Evolutionary conservation across 53 echinoderm and acorn worm genomes (phyloP).

Genomic region (Hippasteria phrygiana): DNA sequence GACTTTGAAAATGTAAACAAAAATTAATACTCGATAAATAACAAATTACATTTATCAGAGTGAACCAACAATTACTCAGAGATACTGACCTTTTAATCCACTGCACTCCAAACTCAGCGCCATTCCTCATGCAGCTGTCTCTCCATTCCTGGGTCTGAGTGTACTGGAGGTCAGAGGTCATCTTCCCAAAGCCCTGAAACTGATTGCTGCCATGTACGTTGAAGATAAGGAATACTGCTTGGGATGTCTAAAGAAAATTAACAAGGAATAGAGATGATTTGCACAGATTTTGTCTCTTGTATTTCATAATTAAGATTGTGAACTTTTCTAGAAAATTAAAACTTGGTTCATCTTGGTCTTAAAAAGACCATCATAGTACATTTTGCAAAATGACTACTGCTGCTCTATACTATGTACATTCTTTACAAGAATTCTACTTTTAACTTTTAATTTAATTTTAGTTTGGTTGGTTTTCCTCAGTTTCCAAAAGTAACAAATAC

Average conservation of each 20-base stretch:
- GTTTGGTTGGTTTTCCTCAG: too few species aligned
- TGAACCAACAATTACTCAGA: neutral
- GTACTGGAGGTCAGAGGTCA: conserved; percentile 63
- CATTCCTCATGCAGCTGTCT: conserved; percentile 53
- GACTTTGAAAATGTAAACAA: neutral
- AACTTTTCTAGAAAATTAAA: too few species aligned
- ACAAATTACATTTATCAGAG: neutral
- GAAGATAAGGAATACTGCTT: conserved; percentile 57
- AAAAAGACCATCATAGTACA: too few species aligned
- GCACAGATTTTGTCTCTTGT: too few species aligned
- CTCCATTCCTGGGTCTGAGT: conserved; percentile 55
- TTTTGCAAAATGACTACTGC: neutral
- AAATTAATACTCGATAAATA: neutral
- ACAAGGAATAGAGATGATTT: neutral
- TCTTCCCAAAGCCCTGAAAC: conserved; percentile 73
- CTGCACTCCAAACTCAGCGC: conserved; percentile 66
- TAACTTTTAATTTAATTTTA: too few species aligned
- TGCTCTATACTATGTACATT: too few species aligned
- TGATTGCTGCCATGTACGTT: conserved; percentile 69
- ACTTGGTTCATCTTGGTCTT: too few species aligned
- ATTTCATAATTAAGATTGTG: too few species aligned
- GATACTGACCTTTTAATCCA: conserved; percentile 77
- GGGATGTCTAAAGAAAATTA: conserved; percentile 43
- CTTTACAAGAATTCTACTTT: too few species aligned
- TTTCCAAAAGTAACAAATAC: too few species aligned